These are phyloP conservation scores for Ephialtes manifestator DNA, from an alignment of 2,888 invertebrate species.

Conservation along the genomic window DNA sequence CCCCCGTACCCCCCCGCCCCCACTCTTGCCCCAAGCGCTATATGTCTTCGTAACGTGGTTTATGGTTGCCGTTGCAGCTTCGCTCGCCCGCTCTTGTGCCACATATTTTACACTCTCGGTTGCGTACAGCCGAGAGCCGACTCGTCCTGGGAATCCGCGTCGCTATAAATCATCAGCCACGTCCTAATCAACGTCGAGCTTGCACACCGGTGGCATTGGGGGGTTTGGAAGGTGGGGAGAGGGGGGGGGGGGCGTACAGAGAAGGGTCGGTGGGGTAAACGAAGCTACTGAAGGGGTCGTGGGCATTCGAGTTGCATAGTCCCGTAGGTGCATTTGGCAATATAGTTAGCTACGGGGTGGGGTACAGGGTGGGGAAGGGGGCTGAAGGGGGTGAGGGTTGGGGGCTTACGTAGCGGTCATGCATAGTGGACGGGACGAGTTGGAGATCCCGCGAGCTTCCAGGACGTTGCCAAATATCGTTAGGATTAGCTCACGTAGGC, in stretches of 20 bases:
- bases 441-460: constrained; percentile 40
- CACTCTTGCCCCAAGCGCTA: constrained; percentile 33
- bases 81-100: constrained; percentile 54
- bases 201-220: constrained; percentile 54
- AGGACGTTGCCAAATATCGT: constrained; percentile 53
- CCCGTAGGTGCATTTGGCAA: constrained; percentile 43
- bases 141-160: constrained; percentile 67
- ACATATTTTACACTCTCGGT: constrained; percentile 68
- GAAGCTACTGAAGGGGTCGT: constrained; percentile 15
- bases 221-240: neutral
- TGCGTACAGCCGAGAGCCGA: constrained; percentile 46
- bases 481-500: constrained; percentile 57
- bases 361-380: neutral
- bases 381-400: neutral
- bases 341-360: constrained; percentile 24
- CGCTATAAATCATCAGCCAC: constrained; percentile 68
- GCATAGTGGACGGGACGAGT: constrained; percentile 40
- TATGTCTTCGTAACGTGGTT: constrained; percentile 70
- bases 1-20: neutral
- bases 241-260: neutral
- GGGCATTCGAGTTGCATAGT: constrained; percentile 43
- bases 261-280: neutral
- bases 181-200: constrained; percentile 71
- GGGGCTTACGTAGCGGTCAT: constrained; percentile 51
- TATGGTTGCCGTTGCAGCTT: constrained; percentile 57